Base-by-base conservation (phyloP, 2,888 invertebrate species). In the Drosophila melanosoma region DNA sequence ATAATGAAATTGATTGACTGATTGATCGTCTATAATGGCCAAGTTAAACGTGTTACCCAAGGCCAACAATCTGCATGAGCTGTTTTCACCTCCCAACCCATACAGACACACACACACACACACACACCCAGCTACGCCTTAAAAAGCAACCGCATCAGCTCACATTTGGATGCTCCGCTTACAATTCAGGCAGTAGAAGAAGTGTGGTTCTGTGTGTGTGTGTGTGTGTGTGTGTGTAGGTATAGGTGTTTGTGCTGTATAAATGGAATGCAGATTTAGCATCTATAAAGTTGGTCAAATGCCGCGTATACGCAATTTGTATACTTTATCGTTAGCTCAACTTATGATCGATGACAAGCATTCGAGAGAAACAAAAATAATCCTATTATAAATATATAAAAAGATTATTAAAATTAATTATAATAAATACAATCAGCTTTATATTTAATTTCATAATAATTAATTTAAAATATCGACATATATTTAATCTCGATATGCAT, bases 21-120 rank as follows among this genome's bases (percentile, higher is more conserved):
- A 75, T 67, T 87, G 66, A 61, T 52, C 58, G 58, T 56, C 62
- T 56, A 80, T 76, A 72, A 62, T 71, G 56, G 49, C 52, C 79
- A 63, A 26, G 54, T 62, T 56, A 81, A 79, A 79, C 67, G 68
- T 62, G 79, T 82, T 69, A 62, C 57, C 74, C 82, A 80, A 80
- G 80, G 80, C 82, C 79, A 82, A 71, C 71, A 79, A 80, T 82
- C 82, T 79, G 79, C 79, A 75, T 79, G 57, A 64, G 71, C 35
- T 29, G 68, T 75, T 71, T 78, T 69, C 79, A 74, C 79, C 79
- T n/a, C n/a, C n/a, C 20, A 32, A 7, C 35, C 1, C 36, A 32
- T 26, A 20, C 59, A 15, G 5, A 26, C 10, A 35, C 8, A 35
- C n/a, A 36, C 26, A 48, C n/a, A 32, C 26, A 29, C 29, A 42